Base-by-base conservation (phyloP, 2,113 vertebrate genomes). In the Mormyrus iriodes region DNA sequence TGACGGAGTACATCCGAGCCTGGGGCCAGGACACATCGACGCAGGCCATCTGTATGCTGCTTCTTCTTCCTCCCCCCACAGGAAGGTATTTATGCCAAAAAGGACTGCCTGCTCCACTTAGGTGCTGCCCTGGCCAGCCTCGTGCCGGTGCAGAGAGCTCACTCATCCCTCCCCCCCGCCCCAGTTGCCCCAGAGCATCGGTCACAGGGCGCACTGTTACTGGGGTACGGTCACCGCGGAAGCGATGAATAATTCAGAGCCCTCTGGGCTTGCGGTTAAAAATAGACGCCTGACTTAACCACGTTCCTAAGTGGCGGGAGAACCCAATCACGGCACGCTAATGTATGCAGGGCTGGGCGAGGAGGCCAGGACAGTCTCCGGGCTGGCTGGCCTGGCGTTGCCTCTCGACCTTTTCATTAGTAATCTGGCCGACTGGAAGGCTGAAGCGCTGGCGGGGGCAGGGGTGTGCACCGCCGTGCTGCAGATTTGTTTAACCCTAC, bases 341-440 rank as follows among this genome's bases (percentile, higher is more conserved):
- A 94, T 93, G 93, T 94, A 92, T 91, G 92, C 94, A 95, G 94
- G 94, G 91, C 93, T 92, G 91, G 95, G 95, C 9, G 93, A 92
- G 94, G 94, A 94, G 93, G 95, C 94, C 92, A 93, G 92, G 95
- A 94, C 94, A 93, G 93, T 93, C 95, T 96, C 95, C 95, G 95
- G 95, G 95, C 94, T 92, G 93, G 91, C 93, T 95, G 95, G 3
- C 35, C 85, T 48, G 35, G 7, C 95, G 94, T 95, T 95, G 95
- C 94, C 94, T 94, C 95, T 94, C 96, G 95, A 96, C 96, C 95
- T 96, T 95, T 96, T 93, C 76, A 93, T 96, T 95, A 87, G 61
- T 86, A 19, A 79, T 44, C 55, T 46, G 84, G 89, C 58, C 27
- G 21, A 73, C 58, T 58, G 13, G 31, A 89, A 86, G 49, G 49